phyloP scores from a whole-genome alignment of 2,113 vertebrate species.

The Delphinus delphis region DNA sequence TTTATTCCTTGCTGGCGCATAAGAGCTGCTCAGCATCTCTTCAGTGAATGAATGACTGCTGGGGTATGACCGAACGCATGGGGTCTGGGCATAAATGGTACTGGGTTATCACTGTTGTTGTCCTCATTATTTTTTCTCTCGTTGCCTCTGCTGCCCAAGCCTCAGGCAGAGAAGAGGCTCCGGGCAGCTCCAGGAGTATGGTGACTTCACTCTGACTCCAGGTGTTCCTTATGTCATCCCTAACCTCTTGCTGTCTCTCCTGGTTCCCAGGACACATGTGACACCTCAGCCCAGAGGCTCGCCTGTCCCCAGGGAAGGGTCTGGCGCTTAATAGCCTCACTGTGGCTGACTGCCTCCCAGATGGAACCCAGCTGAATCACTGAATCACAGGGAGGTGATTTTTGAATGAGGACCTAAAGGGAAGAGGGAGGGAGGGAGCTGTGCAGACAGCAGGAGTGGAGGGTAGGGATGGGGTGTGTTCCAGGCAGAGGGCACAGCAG shows the following conservation, averaged over 20 bases:
- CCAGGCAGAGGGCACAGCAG: neutral
- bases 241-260: neutral
- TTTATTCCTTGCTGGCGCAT: neutral
- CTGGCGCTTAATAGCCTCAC: conserved; percentile 71
- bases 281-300: neutral
- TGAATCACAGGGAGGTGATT: neutral
- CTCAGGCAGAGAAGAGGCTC: neutral
- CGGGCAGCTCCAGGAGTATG: neutral
- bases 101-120: neutral
- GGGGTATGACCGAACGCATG: neutral
- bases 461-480: neutral
- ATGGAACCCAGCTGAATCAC: conserved; percentile 18
- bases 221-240: neutral
- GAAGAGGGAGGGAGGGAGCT: neutral
- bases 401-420: neutral
- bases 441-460: neutral
- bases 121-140: neutral
- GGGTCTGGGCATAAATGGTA: neutral
- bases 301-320: conserved; percentile 55
- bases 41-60: neutral
- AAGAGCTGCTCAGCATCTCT: neutral
- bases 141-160: neutral
- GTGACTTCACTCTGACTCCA: neutral
- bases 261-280: neutral
- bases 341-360: neutral